Base-by-base conservation (phyloP, 92 coral and sea anemone species). In the Phenganax marumi region DNA sequence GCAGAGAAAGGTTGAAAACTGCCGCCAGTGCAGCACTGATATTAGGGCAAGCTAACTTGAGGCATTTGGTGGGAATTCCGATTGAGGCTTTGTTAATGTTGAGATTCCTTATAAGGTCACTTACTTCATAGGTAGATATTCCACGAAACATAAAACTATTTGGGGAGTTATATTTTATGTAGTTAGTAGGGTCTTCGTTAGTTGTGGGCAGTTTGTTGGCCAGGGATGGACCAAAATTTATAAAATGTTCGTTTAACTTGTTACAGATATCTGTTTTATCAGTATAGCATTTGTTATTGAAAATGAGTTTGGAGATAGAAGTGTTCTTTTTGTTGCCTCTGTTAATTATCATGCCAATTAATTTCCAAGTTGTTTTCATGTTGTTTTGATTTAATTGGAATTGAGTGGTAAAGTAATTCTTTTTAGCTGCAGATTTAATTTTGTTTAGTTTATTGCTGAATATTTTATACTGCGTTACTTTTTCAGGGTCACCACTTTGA, bases 281-380 rank as follows among this genome's bases (percentile, higher is more conserved):
- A 22, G 55, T 71, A 39, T 71, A 71, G 47, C 47, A 13, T 71
- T 39, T 71, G 19, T 21, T 21, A 10, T 56, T 56, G 62, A 56
- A 14, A 14, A 56, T 56, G 8, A 56, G 19, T 56, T 75, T 75
- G 52, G 39, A 49, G 50, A 75, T n/a, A n/a, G 47, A 61, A 75
- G 63, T 46, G 52, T 46, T 33, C 46, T 24, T 49, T 52, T 58
- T 52, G 39, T n/a, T 75, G 39, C 52, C 52, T 61, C 80, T 75
- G 53, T 75, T 75, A 49, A 75, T 43, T 75, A 75, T 16, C 53
- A 75, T 33, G 56, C 80, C 80, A 75, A 75, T 75, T 21, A 75
- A 61, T n/a, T 49, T 47, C 80, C 80, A 14, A 21, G 80, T 75
- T 21, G 19, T 14, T 21, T 56, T 56, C 19, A 56, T 14, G 19